Evolutionary conservation across 2,113 vertebrate genomes (phyloP), one percentile per base, ranked within the genome.

Genomic region (Hypanus sabinus): DNA sequence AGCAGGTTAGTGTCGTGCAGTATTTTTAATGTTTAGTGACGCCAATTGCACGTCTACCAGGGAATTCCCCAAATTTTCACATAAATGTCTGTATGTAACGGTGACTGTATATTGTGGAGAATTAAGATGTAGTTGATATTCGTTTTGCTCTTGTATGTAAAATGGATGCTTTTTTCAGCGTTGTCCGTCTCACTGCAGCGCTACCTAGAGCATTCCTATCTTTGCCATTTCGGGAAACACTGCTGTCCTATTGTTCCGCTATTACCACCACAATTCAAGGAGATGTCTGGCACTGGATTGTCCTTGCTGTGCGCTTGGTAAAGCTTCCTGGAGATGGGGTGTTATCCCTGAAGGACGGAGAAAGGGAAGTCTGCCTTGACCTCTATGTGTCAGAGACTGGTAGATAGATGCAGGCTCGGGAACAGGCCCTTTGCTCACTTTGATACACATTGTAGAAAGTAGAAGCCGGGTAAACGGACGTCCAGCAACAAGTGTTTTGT

Each of bases 1-100:
- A 71, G 70, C 91, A 93, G 91, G 91, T 93, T 46, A 93, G 91
- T 73, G 68, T 27, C 46, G 36, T 46, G 36, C 10, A 55, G 38
- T 38, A 70, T 88, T 18, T 57, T 88, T n/a, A 88, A 60, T 88
- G 57, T 57, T 88, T 14, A 22, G 11, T 57, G 62, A 91, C 60
- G 2, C 62, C 11, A 22, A 24, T n/a, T 38, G 0, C 16, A 20
- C 90, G 65, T 62, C 0, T 27, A 36, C 33, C 68, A 24, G 18
- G 18, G 33, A 71, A 92, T 71, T 24, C 33, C 0, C 57, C 65
- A 10, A 9, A 27, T 62, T 88, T 88, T 30, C 5, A 60, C 30
- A 62, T 22, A 3, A 30, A 62, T 88, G n/a, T n/a, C 24, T 62
- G 27, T 4, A 14, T 87, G 55, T 30, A 11, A 62, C 5, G 83